phyloP scores from a whole-genome alignment of 2,888 invertebrate genomes.

The Calameuta filiformis region DNA sequence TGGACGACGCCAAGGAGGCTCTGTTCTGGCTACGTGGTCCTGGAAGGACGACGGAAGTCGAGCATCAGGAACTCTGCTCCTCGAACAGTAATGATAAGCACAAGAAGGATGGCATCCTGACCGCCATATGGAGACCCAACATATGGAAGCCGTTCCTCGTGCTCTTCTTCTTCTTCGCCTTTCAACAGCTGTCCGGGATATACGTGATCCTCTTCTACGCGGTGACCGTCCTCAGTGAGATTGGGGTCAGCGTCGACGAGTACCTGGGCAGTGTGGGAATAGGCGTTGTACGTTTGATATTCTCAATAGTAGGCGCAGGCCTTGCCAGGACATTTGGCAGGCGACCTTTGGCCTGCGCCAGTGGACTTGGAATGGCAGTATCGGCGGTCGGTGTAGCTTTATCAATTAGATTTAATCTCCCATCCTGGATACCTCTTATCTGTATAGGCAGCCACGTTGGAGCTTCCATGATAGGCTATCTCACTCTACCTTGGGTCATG shows the following conservation, averaged over 20 bases:
- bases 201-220: constrained; percentile 80
- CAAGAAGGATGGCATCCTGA: constrained; percentile 35
- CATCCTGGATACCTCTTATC: constrained; percentile 68
- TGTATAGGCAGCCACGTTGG: constrained; percentile 77
- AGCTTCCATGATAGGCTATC: constrained; percentile 79
- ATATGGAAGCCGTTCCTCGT: constrained; percentile 77
- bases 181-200: constrained; percentile 80
- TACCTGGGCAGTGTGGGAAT: constrained; percentile 78
- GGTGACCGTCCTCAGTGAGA: constrained; percentile 77
- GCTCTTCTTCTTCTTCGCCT: constrained; percentile 74
- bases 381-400: constrained; percentile 69
- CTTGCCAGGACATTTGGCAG: constrained; percentile 75
- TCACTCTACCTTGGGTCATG: constrained; percentile 81
- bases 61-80: constrained; percentile 72
- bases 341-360: constrained; percentile 73
- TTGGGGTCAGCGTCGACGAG: constrained; percentile 74
- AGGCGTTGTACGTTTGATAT: constrained; percentile 74
- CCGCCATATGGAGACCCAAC: constrained; percentile 64
- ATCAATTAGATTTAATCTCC: constrained; percentile 60
- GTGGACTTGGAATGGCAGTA: constrained; percentile 74
- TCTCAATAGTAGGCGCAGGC: constrained; percentile 76
- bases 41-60: constrained; percentile 73
- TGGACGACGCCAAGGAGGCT: constrained; percentile 72
- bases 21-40: constrained; percentile 76
- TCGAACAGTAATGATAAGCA: constrained; percentile 51